A percentile compares a stretch with the other conserved stretches of the same genome.
Evolutionary conservation across 2,888 invertebrate genomes (phyloP).

Genomic region (Neuroscelio doddi): DNA sequence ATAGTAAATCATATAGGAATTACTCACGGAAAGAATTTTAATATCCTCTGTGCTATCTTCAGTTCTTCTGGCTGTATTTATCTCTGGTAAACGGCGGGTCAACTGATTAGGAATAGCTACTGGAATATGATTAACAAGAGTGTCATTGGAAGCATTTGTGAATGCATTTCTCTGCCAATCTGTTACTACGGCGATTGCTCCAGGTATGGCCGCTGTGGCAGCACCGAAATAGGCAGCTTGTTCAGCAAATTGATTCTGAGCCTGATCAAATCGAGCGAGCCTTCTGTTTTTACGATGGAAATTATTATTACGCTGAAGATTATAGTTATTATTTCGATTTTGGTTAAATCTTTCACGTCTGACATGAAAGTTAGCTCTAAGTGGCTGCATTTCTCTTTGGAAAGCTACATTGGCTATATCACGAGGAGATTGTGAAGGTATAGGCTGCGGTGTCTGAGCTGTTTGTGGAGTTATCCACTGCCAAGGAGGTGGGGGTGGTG

Average conservation of each 20-base stretch:
- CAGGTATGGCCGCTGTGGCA: constrained; percentile 49
- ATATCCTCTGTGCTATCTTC: constrained; percentile 1
- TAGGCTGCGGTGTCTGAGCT: constrained; percentile 42
- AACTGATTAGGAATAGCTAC: constrained; percentile 53
- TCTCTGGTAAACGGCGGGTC: neutral
- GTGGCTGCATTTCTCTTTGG: constrained; percentile 60
- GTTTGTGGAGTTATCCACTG: constrained; percentile 68
- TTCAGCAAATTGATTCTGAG: constrained; percentile 59
- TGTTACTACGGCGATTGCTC: constrained; percentile 51
- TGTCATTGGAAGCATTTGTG: constrained; percentile 51
- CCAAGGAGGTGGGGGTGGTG: constrained; percentile 60
- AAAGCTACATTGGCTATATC: constrained; percentile 55
- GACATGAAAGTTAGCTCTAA: constrained; percentile 60
- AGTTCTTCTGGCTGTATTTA: neutral
- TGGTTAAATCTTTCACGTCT: constrained; percentile 62
- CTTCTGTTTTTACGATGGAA: constrained; percentile 67
- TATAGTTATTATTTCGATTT: constrained; percentile 60
- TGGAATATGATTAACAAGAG: constrained; percentile 60
- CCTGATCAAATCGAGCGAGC: constrained; percentile 57
- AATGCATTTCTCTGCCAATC: constrained; percentile 66
- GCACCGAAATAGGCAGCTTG: constrained; percentile 61
- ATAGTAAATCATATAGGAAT: neutral
- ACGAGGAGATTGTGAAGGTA: constrained; percentile 58
- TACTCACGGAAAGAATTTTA: constrained; percentile 47
- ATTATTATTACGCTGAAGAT: constrained; percentile 62